Evolutionary conservation across 2,797 vertebrate genomes (phyloP), one percentile per base, ranked within the genome.

Genomic region (Oreochromis mossambicus): DNA sequence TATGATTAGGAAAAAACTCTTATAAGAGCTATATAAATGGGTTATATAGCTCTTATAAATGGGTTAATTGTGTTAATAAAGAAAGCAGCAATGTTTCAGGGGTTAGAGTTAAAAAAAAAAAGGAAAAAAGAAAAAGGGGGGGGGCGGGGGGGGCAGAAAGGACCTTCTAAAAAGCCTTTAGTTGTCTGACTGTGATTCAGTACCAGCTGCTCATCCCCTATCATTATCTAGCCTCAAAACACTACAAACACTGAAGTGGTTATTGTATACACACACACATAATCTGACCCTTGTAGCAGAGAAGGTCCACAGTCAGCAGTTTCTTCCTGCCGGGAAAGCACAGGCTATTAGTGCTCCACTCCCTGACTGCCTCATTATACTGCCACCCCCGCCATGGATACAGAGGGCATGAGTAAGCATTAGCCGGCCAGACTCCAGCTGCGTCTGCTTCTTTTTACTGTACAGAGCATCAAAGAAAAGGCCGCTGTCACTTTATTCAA

Each of bases 291-390:
- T 90, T 91, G 78, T 84, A 77, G 85, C 41, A 63, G 55, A 83
- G 63, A 63, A 82, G 11, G 21, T n/a, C 78, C 84, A 68, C 77
- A 91, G 87, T 93, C 91, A 92, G 91, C 92, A 34, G 52, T 91
- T 91, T 88, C 82, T 82, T 82, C 85, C 85, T 29, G 83, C 86
- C 87, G 86, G 77, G 81, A 91, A 80, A 80, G 85, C 76, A 83
- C 86, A 78, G 36, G 88, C 89, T 51, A 83, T 93, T 92, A 92
- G 88, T 2, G 52, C 79, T 89, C 66, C 87, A 85, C 88, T 93
- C 83, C 83, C 87, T 80, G 43, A 61, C 89, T 81, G 56, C 52
- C 52, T 91, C 75, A 80, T 81, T 80, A 80, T 52, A 78, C 88
- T 73, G 56, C 91, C 21, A 61, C 80, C 81, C 77, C 81, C 79